Evolutionary conservation across 2,888 invertebrate genomes (phyloP), one percentile per base, ranked within the genome.

Genomic region (Dryocosmus kuriphilus): DNA sequence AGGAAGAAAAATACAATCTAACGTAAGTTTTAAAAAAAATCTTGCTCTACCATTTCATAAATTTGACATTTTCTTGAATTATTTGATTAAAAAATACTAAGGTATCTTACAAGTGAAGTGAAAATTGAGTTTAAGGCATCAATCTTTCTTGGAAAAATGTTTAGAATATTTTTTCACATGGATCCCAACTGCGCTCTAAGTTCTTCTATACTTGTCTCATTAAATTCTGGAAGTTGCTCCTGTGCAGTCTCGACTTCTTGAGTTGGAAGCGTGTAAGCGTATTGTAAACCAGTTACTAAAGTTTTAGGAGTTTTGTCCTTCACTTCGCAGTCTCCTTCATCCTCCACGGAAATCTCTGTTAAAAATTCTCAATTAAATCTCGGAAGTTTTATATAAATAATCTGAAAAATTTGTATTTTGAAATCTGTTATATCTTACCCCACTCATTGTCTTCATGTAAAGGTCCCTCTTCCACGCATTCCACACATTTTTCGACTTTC

Each of bases 151-250:
- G 46, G 27, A 46, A 5, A 60, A 32, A 63, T 65, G 6, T 65
- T 77, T 3, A 19, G n/a, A 22, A 9, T 35, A 71, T 30, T 51
- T n/a, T n/a, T 9, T n/a, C n/a, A 98, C 91, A 98, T 95, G 27
- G 95, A 93, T 92, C 98, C 97, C 96, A 98, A 96, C 92, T 97
- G 95, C 80, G 95, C 96, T 97, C 98, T 98, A 81, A 99, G 93
- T 76, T 98, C 98, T 78, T 98, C 98, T 75, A 99, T 93, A 82
- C 95, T 96, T 4, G 94, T 92, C 79, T 94, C 95, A 79, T 85
- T 86, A 0, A 92, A 92, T 55, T 93, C 93, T 0, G 93, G 92
- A 63, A 92, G 92, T 9, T 92, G 92, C 16, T 91, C 92, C 19
- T 92, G 92, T 85, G 93, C 92, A 0, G 91, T 67, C 74, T 92